A percentile compares a stretch with the other conserved stretches of the same genome.
These are phyloP conservation scores for Taxidea taxus DNA, from an alignment of 2,113 vertebrate species.

Conservation along the genomic window DNA sequence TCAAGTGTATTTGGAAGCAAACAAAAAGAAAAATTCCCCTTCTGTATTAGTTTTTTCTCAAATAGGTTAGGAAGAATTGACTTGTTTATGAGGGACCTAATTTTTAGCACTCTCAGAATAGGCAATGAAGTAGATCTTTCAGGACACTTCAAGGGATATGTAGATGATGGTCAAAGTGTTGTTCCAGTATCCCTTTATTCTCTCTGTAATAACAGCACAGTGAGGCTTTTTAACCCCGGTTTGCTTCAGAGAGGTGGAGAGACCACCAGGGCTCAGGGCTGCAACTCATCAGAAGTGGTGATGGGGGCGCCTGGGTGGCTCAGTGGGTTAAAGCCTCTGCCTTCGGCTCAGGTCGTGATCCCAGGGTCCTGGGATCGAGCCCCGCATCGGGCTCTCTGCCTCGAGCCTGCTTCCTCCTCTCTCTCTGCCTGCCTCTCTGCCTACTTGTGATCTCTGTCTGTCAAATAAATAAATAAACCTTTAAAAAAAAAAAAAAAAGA, in stretches of 20 bases:
- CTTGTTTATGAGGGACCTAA: neutral
- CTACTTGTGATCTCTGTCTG: too few species aligned
- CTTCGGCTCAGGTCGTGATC: too few species aligned
- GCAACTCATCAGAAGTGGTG: neutral
- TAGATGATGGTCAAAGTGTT: neutral
- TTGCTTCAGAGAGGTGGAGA: neutral
- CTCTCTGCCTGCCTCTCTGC: too few species aligned
- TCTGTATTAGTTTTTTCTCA: neutral
- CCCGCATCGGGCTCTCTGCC: too few species aligned
- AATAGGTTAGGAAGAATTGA: neutral
- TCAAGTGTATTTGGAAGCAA: conserved; percentile 8
- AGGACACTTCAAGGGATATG: neutral
- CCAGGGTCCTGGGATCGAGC: too few species aligned
- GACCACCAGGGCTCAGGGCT: neutral
- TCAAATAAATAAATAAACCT: too few species aligned
- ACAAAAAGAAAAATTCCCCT: neutral
- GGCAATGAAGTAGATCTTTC: neutral
- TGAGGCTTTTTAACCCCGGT: accelerated
- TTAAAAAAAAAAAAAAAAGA: too few species aligned
- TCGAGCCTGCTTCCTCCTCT: too few species aligned
- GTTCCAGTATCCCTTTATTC: neutral
- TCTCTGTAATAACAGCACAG: neutral
- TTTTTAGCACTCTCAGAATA: neutral
- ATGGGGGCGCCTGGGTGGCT: too few species aligned
- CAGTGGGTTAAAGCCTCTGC: too few species aligned